phyloP scores from a whole-genome alignment of 1,140 invertebrate genomes.

The Brachionus plicatilis region DNA sequence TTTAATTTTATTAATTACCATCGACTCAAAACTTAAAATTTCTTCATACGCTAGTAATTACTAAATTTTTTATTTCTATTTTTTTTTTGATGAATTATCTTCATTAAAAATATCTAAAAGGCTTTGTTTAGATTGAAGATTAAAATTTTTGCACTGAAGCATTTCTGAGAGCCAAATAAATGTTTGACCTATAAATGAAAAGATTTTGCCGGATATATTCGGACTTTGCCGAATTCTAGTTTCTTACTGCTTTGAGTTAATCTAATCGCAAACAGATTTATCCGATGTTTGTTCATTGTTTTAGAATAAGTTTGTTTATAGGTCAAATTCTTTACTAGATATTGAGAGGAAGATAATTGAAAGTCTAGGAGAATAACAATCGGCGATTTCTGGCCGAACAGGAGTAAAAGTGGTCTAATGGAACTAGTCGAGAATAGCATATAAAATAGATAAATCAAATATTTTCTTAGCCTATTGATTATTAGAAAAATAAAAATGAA shows the following conservation, averaged over 20 bases:
- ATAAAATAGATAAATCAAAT: background rate
- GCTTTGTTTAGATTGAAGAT: background rate
- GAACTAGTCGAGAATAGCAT: background rate
- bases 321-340: slow-evolving; percentile 9
- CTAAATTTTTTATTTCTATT: background rate
- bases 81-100: background rate
- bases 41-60: background rate
- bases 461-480: background rate
- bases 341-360: slow-evolving; percentile 5
- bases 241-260: slow-evolving; percentile 15
- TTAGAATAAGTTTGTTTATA: background rate
- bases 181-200: background rate
- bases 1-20: background rate
- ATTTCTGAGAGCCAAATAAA: background rate
- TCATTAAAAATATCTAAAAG: background rate
- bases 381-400: background rate
- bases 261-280: slow-evolving; percentile 32
- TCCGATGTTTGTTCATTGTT: background rate
- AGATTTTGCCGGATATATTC: slow-evolving; percentile 5
- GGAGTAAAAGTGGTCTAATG: background rate
- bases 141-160: background rate
- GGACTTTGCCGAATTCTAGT: background rate
- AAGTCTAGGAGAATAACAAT: background rate
- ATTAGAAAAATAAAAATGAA: background rate
- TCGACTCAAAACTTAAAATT: background rate